These are phyloP conservation scores for Marcusenius ussheri DNA, from an alignment of 2,113 vertebrate species.

Conservation along the genomic window DNA sequence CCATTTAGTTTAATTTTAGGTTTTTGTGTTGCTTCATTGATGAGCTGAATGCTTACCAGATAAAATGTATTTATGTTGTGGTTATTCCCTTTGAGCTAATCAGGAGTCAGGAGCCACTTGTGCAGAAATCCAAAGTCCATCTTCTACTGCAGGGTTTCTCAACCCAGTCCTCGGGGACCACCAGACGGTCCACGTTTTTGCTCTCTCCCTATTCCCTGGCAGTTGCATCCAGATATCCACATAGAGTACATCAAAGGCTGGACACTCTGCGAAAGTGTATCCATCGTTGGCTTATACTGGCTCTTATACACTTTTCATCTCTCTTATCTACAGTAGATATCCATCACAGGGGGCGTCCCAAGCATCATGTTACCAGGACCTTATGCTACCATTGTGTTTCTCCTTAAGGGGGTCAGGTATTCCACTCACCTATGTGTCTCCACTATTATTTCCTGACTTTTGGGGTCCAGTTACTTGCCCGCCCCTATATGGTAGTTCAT, in stretches of 20 bases:
- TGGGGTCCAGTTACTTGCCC: no score
- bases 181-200: no score
- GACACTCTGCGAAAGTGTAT: background rate
- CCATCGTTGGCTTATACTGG: background rate
- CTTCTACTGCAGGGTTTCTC: background rate
- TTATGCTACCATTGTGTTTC: no score
- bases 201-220: no score
- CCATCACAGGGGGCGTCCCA: no score
- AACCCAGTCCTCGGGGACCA: no score
- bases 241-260: background rate
- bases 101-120: background rate
- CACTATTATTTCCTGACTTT: no score
- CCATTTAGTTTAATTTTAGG: background rate
- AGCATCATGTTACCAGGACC: no score
- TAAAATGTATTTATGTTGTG: background rate
- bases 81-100: background rate
- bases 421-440: no score
- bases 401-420: no score
- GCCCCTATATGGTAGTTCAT: no score
- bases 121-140: background rate
- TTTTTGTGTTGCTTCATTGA: background rate
- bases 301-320: background rate
- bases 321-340: background rate
- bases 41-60: background rate
- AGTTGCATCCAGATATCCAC: background rate